A percentile compares a stretch with the other conserved stretches of the same genome.
These are phyloP conservation scores for Cheiracanthium punctorium DNA, from an alignment of 2,888 invertebrate species.

Conservation along the genomic window DNA sequence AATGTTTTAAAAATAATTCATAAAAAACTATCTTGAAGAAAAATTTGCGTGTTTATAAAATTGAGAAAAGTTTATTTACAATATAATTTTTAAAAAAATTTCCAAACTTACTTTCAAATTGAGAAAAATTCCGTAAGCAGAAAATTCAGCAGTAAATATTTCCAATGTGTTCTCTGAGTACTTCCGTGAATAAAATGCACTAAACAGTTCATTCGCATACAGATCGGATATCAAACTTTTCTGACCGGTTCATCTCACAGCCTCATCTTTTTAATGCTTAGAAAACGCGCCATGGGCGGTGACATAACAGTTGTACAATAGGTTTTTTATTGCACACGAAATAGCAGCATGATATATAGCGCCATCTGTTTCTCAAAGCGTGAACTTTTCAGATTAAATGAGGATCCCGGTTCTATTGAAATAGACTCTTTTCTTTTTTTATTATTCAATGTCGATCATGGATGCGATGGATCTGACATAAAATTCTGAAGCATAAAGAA, in stretches of 20 bases:
- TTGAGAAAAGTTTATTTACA: no score
- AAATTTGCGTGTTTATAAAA: no score
- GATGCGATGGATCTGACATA: not conserved
- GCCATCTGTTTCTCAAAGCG: slow-evolving; percentile 20
- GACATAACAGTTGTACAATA: slow-evolving; percentile 50
- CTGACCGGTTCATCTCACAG: slow-evolving; percentile 46
- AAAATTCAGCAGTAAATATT: not conserved
- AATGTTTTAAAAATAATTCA: no score
- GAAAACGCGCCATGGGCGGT: slow-evolving; percentile 55
- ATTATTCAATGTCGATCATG: not conserved
- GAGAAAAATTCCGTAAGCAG: no score
- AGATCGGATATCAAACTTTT: slow-evolving; percentile 14
- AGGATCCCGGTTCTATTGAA: not conserved
- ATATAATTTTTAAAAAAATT: no score
- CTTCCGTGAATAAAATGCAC: not conserved
- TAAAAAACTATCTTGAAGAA: no score
- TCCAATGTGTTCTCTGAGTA: not conserved
- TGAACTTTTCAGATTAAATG: not conserved
- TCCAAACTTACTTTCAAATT: no score
- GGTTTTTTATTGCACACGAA: slow-evolving; percentile 41
- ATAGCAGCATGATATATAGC: slow-evolving; percentile 22
- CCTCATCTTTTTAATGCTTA: slow-evolving; percentile 43
- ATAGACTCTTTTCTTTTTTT: not conserved
- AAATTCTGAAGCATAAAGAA: not conserved
- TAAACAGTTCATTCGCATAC: not conserved